A percentile compares a stretch with the other conserved stretches of the same genome.
Conservation (phyloP, 2,888 invertebrate genomes). For the Torymus texanus region DNA sequence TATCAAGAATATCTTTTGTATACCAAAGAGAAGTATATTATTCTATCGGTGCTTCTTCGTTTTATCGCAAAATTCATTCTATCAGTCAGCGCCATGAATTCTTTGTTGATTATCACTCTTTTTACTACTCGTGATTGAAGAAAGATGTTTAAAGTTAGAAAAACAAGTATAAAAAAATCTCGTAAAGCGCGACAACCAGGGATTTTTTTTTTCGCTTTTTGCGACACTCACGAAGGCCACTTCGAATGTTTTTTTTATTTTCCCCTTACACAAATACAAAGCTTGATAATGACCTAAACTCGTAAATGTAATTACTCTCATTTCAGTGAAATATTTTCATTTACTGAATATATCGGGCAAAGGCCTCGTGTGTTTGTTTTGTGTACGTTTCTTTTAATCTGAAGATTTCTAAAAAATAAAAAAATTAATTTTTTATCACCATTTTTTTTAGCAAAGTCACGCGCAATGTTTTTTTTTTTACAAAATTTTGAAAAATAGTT, state of each 20-base stretch:
- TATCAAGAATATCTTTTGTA: slow-evolving; percentile 74
- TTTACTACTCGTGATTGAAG: slow-evolving; percentile 40
- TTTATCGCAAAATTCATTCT: slow-evolving; percentile 41
- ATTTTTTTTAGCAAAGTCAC: slow-evolving; percentile 61
- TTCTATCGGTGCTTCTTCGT: slow-evolving; percentile 39
- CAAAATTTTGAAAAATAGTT: slow-evolving; percentile 74
- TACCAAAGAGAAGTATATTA: slow-evolving; percentile 46
- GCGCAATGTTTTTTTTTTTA: slow-evolving; percentile 62
- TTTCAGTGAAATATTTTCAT: slow-evolving; percentile 56
- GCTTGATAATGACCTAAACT: slow-evolving; percentile 61
- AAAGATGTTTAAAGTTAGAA: slow-evolving; percentile 46
- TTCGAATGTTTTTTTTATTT: slow-evolving; percentile 70
- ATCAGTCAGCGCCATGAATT: slow-evolving; percentile 51
- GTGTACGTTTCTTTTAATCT: slow-evolving; percentile 56
- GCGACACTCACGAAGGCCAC: slow-evolving; percentile 72
- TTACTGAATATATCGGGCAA: slow-evolving; percentile 60
- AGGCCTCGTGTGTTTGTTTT: slow-evolving; percentile 64
- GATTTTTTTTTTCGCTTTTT: slow-evolving; percentile 58
- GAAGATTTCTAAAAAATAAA: slow-evolving; percentile 56
- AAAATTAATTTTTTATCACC: slow-evolving; percentile 57
- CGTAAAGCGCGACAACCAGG: slow-evolving; percentile 61
- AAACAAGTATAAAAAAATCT: slow-evolving; percentile 64
- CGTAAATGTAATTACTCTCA: slow-evolving; percentile 56
- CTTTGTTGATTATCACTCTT: slow-evolving; percentile 52
- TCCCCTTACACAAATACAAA: slow-evolving; percentile 68